These are phyloP conservation scores for Manis javanica DNA, from an alignment of 2,797 vertebrate species.

Conservation along the genomic window DNA sequence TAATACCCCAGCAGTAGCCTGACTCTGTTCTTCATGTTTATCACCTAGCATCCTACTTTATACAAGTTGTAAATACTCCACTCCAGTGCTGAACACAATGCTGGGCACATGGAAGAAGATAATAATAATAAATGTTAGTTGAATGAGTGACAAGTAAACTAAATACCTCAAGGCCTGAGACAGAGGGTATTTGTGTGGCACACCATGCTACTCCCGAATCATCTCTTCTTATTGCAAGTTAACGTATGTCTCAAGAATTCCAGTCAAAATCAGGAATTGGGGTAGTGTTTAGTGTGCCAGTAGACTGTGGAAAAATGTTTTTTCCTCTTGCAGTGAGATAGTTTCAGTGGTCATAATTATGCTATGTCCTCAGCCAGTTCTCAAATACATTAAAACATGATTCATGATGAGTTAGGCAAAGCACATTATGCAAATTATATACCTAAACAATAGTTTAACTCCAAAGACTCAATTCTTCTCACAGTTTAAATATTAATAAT, in stretches of 20 bases:
- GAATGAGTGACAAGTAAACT: neutral
- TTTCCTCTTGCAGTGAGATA: slow-evolving; percentile 23
- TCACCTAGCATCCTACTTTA: neutral
- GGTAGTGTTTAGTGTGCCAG: neutral
- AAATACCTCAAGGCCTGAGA: neutral
- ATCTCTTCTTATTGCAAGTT: neutral
- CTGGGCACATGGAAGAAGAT: neutral
- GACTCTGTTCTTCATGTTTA: neutral
- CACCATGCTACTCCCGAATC: neutral
- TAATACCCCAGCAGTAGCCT: neutral
- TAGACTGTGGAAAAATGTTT: neutral
- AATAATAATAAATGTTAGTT: neutral
- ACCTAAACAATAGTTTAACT: slow-evolving; percentile 60
- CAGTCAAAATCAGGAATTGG: too few relatives aligned
- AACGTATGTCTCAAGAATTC: neutral
- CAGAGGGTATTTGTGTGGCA: neutral
- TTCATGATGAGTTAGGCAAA: slow-evolving; percentile 62
- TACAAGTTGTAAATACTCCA: neutral
- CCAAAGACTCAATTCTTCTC: slow-evolving; percentile 50
- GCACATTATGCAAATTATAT: slow-evolving; percentile 59
- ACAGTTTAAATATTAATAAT: slow-evolving; percentile 73
- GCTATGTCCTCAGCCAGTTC: slow-evolving; percentile 16
- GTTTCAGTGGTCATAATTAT: slow-evolving; percentile 28
- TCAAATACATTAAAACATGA: slow-evolving; percentile 67
- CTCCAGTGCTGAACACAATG: neutral